Evolutionary conservation across 1,140 invertebrate species (phyloP).

Genomic region (Tetramorium alpestre): DNA sequence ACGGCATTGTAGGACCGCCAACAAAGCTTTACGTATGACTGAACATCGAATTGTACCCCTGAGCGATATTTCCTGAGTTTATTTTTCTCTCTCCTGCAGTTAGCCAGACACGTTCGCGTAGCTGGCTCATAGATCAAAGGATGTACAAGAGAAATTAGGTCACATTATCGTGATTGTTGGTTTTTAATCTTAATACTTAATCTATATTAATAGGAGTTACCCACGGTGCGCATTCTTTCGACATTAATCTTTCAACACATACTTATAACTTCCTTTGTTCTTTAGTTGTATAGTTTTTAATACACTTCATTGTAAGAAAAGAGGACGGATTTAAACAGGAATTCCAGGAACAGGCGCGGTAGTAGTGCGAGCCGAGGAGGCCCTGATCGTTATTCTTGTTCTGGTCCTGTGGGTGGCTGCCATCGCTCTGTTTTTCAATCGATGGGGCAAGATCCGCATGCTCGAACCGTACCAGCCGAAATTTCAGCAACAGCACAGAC

Average conservation of each 20-base stretch:
- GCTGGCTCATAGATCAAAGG: slow-evolving; percentile 8
- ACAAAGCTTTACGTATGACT: slow-evolving; percentile 50
- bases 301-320: not conserved
- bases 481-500: slow-evolving; percentile 90
- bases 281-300: not conserved
- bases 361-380: slow-evolving; percentile 90
- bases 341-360: slow-evolving; percentile 88
- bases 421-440: slow-evolving; percentile 93
- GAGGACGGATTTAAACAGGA: slow-evolving; percentile 66
- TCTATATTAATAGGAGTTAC: not conserved
- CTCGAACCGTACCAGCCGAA: slow-evolving; percentile 93
- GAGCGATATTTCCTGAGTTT: slow-evolving; percentile 9
- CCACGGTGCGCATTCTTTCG: not conserved
- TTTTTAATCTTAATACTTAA: slow-evolving; percentile 4
- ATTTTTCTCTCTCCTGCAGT: slow-evolving; percentile 4
- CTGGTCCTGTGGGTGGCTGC: slow-evolving; percentile 92
- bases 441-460: slow-evolving; percentile 95
- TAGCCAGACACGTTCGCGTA: not conserved
- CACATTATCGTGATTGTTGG: not conserved
- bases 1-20: slow-evolving; percentile 17
- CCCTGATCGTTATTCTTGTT: slow-evolving; percentile 91
- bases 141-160: slow-evolving; percentile 18
- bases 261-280: not conserved
- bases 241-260: not conserved
- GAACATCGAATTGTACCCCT: slow-evolving; percentile 24